A percentile compares a stretch with the other conserved stretches of the same genome.
These are phyloP conservation scores for Pseudeuparius sepicola DNA, from an alignment of 2,888 invertebrate genomes.

Conservation along the genomic window DNA sequence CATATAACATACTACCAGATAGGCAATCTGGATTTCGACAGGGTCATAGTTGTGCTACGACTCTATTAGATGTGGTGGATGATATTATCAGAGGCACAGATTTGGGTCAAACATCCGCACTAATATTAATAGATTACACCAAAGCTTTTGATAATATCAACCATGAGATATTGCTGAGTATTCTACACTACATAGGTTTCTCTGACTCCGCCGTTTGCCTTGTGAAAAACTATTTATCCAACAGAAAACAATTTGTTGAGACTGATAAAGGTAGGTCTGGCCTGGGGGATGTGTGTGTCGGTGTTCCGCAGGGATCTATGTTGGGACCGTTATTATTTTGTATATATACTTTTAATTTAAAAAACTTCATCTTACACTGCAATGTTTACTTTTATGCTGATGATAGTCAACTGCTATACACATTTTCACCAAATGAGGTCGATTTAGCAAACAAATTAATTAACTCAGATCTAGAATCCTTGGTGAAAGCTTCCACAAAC, in stretches of 20 bases:
- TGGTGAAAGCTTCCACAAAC: background rate
- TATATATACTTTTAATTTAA: background rate
- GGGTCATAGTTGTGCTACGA: background rate
- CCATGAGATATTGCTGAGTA: conserved; percentile 8
- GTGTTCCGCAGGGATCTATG: conserved; percentile 10
- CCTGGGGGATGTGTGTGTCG: background rate
- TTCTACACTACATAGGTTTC: conserved; percentile 8
- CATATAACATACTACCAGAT: conserved; percentile 7
- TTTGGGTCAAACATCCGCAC: background rate
- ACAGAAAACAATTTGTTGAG: conserved; percentile 11
- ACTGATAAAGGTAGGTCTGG: conserved; percentile 5
- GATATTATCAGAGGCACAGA: conserved; percentile 1
- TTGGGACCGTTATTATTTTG: conserved; percentile 8
- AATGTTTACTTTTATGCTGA: background rate
- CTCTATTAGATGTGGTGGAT: conserved; percentile 1
- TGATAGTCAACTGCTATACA: background rate
- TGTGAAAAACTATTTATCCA: conserved; percentile 9
- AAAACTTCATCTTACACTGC: too few relatives aligned
- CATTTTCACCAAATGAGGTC: background rate
- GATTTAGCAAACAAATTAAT: conserved; percentile 1
- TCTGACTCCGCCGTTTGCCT: conserved; percentile 3
- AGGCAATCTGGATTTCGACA: conserved; percentile 6
- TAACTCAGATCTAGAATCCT: conserved; percentile 1
- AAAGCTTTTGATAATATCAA: conserved; percentile 11
- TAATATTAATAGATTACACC: conserved; percentile 10